phyloP scores from a whole-genome alignment of 2,888 invertebrate species.

The Camponotus fellah region DNA sequence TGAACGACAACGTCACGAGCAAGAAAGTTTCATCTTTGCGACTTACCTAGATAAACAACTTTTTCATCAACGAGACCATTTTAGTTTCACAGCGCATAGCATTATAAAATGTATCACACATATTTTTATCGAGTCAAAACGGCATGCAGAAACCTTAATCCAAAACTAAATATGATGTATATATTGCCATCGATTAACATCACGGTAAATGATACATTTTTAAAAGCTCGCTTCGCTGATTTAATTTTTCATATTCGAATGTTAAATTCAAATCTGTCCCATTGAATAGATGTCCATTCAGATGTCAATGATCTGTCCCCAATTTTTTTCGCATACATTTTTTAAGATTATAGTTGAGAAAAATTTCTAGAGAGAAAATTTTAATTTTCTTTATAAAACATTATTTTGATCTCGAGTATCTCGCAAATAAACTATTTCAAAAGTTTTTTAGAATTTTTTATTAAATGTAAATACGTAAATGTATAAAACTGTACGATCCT shows the following conservation, averaged over 20 bases:
- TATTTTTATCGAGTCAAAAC: background rate
- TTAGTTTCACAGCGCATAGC: background rate
- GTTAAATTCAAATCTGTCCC: background rate
- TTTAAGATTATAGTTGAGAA: background rate
- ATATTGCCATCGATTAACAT: background rate
- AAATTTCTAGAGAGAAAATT: background rate
- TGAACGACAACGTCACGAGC: slow-evolving; percentile 20
- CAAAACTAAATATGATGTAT: background rate
- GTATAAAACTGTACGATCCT: slow-evolving; percentile 7
- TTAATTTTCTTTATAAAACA: background rate
- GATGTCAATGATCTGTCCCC: no score
- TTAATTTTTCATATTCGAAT: background rate
- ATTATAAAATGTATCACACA: slow-evolving; percentile 10
- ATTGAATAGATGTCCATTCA: no score
- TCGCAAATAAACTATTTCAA: background rate
- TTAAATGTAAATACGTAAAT: background rate
- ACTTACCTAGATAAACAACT: slow-evolving; percentile 21
- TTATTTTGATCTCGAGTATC: background rate
- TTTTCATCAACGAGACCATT: slow-evolving; percentile 18
- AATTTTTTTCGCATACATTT: background rate
- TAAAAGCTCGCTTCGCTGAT: background rate
- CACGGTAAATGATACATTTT: background rate
- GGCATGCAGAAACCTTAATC: slow-evolving; percentile 23
- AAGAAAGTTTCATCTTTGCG: background rate
- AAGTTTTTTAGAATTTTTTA: background rate